A percentile compares a stretch with the other conserved stretches of the same genome.
phyloP scores from a whole-genome alignment of 2,797 vertebrate genomes.

The Nyctalus aviator region DNA sequence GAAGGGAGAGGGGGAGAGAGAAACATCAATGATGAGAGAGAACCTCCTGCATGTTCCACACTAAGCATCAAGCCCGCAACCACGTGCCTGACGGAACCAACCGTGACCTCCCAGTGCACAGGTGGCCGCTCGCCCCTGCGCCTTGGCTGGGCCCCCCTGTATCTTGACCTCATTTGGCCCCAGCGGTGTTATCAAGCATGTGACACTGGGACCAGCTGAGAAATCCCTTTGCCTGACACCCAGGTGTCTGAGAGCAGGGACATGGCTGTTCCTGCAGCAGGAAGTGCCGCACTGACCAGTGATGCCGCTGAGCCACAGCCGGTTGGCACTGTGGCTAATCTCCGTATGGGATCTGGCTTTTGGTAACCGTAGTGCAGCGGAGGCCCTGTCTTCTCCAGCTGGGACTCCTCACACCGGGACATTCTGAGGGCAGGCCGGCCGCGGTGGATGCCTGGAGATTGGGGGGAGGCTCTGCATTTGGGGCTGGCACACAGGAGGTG shows the following conservation, averaged over 20 bases:
- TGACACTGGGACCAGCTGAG: neutral
- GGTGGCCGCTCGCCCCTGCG: too few relatives aligned
- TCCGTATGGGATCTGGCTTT: too few relatives aligned
- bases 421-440: fast-evolving
- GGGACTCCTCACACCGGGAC: fast-evolving
- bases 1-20: too few relatives aligned
- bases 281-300: too few relatives aligned
- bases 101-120: too few relatives aligned
- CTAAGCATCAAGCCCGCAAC: too few relatives aligned
- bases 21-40: too few relatives aligned
- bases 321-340: neutral
- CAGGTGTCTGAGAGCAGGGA: neutral
- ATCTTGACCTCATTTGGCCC: fast-evolving
- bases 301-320: fast-evolving
- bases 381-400: neutral
- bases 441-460: neutral
- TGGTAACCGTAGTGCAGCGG: neutral
- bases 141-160: too few relatives aligned
- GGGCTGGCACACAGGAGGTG: neutral
- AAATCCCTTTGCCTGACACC: neutral
- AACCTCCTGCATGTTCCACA: too few relatives aligned
- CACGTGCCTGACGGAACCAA: too few relatives aligned
- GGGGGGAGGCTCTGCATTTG: neutral
- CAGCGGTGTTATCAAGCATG: too few relatives aligned
- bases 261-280: fast-evolving